Conservation (phyloP, 2,797 vertebrate species). For the Champsocephalus gunnari region DNA sequence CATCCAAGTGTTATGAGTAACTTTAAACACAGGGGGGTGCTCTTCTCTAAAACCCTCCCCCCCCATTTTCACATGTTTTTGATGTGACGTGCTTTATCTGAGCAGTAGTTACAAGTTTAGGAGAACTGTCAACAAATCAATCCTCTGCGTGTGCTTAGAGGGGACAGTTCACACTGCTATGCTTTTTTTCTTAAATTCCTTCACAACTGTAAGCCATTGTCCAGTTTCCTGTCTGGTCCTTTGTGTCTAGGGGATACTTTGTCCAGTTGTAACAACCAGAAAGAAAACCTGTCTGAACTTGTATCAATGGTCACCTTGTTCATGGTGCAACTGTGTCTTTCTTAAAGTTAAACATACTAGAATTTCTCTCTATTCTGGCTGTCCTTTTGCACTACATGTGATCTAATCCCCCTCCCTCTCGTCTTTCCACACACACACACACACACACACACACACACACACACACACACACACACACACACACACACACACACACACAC, state of each 20-base stretch:
- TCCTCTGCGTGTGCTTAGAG: neutral
- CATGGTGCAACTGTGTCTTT: neutral
- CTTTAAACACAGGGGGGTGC: slow-evolving; percentile 62
- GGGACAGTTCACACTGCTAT: neutral
- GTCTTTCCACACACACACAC: slow-evolving; percentile 21
- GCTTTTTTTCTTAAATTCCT: slow-evolving; percentile 16
- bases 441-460: too few relatives aligned
- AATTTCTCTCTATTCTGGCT: neutral
- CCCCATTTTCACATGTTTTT: slow-evolving; percentile 9
- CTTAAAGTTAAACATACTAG: too few relatives aligned
- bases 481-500: slow-evolving; percentile 11
- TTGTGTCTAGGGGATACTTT: slow-evolving; percentile 16
- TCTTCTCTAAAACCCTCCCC: slow-evolving; percentile 15
- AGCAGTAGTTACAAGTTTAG: too few relatives aligned
- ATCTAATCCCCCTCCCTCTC: slow-evolving; percentile 30
- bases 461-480: too few relatives aligned
- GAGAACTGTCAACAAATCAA: neutral
- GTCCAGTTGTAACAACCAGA: slow-evolving; percentile 1
- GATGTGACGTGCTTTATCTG: neutral
- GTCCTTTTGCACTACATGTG: slow-evolving; percentile 49
- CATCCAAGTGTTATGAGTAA: slow-evolving; percentile 10
- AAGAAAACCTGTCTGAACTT: slow-evolving; percentile 7
- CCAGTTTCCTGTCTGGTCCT: slow-evolving; percentile 50
- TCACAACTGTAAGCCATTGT: slow-evolving; percentile 31
- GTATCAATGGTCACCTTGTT: neutral